phyloP scores from a whole-genome alignment of 1,140 invertebrate species.

The Drosophila virilis region DNA sequence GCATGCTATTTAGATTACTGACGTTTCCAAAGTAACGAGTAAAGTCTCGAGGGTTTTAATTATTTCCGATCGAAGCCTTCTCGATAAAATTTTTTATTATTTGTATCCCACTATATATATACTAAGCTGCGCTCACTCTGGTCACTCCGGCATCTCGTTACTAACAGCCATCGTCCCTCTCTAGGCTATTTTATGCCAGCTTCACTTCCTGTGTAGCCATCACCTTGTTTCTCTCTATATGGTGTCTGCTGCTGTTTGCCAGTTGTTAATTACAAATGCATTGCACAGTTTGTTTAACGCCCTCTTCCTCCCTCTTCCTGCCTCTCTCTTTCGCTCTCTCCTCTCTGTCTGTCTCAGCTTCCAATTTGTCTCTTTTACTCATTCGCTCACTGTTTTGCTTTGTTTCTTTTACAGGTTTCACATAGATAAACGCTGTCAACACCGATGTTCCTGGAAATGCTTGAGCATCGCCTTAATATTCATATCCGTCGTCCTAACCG shows the following conservation, averaged over 20 bases:
- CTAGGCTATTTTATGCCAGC: background rate
- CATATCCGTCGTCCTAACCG: slow-evolving; percentile 93
- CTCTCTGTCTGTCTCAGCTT: background rate
- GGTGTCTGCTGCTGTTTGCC: slow-evolving; percentile 35
- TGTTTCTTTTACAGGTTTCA: slow-evolving; percentile 87
- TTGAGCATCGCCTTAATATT: slow-evolving; percentile 95
- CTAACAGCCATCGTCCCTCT: background rate
- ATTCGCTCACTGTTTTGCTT: slow-evolving; percentile 19
- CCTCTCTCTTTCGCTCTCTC: slow-evolving; percentile 1
- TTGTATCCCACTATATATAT: too few relatives aligned
- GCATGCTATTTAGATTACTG: too few relatives aligned
- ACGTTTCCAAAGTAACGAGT: too few relatives aligned
- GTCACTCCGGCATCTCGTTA: background rate
- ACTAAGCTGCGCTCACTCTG: background rate
- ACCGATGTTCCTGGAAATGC: slow-evolving; percentile 97
- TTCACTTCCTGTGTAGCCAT: background rate
- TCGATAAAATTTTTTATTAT: too few relatives aligned
- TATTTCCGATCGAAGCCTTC: too few relatives aligned
- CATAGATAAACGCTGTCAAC: slow-evolving; percentile 96
- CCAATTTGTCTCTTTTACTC: slow-evolving; percentile 4
- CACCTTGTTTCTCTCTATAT: slow-evolving; percentile 2
- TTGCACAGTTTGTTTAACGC: slow-evolving; percentile 62
- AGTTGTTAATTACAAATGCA: slow-evolving; percentile 76
- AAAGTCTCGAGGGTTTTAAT: too few relatives aligned
- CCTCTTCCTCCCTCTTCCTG: background rate